Evolutionary conservation across 2,113 vertebrate genomes (phyloP), one percentile per base, ranked within the genome.

Genomic region (Anhinga anhinga): DNA sequence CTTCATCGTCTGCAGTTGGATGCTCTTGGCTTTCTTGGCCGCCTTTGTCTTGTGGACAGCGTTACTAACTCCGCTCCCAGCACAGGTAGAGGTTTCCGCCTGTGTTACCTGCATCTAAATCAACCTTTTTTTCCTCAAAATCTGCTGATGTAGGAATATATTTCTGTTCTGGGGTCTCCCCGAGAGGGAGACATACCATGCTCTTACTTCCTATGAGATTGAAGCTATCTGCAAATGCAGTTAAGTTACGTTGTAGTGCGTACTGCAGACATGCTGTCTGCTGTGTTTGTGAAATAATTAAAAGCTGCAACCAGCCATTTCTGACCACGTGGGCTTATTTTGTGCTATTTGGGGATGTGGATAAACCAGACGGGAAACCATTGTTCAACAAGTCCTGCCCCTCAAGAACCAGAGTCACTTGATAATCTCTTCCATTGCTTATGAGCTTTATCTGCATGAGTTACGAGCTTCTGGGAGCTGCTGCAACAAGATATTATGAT

Each of bases 371-470:
- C 1, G 1, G 15, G 34, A 23, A 74, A 7, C 26, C 3, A 0
- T 38, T 52, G 11, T 49, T 70, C 9, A 56, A 7, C 23, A 42
- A 38, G 5, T 61, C 23, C 32, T 63, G 10, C 10, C 19, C n/a
- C 56, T 82, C 40, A 29, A n/a, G 38, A 66, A 30, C 10, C 27
- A 32, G 62, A 25, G 6, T 19, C 15, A 44, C 3, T 7, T 40
- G 21, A 3, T 73, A 7, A 7, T 12, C 45, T 55, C 23, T 47
- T 47, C 36, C 2, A 0, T 65, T 82, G 30, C 26, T 34, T 55
- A 9, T 0, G 0, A 84, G 55, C 53, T 74, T 82, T 32, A 17
- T 26, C 81, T 86, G 66, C 32, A 0, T 4, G 71, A 6, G n/a
- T 59, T 40, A 22, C 9, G 66, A 92, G 45, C 40, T 86, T 7